These are phyloP conservation scores for Adelphocoris suturalis DNA, from an alignment of 2,888 invertebrate species.

Conservation along the genomic window DNA sequence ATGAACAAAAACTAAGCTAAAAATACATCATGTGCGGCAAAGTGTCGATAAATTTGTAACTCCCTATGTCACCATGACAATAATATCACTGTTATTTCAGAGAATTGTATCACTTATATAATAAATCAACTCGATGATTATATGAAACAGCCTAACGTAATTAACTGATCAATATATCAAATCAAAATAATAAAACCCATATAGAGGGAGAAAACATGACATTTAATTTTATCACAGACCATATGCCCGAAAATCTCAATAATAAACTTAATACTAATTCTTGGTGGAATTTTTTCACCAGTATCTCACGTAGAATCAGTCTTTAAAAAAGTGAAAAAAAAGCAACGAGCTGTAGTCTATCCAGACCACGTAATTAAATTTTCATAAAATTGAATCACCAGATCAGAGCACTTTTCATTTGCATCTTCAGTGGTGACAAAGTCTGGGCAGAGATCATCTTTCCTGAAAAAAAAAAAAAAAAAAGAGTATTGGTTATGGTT, in stretches of 20 bases:
- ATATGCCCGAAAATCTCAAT: neutral
- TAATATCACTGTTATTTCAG: too few species aligned
- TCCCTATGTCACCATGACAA: too few species aligned
- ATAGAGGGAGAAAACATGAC: neutral
- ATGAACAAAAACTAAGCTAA: too few species aligned
- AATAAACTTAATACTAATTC: neutral
- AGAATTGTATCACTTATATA: too few species aligned
- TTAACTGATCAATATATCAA: too few species aligned
- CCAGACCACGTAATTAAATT: neutral
- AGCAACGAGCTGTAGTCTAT: neutral
- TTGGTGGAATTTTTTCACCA: neutral
- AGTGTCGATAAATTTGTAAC: too few species aligned
- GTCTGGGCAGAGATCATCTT: conserved; percentile 10
- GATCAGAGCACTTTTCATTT: conserved; percentile 18
- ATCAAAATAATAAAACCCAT: neutral
- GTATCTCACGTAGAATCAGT: neutral
- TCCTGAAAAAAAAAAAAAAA: conserved; percentile 22
- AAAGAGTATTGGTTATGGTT: neutral
- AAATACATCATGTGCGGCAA: too few species aligned
- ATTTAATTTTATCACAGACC: conserved; percentile 14
- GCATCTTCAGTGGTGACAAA: conserved; percentile 12
- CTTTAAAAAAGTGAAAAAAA: neutral
- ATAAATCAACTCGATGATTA: too few species aligned
- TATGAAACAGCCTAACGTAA: too few species aligned
- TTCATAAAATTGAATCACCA: conserved; percentile 42